Percentiles rank a stretch among this genome's conserved stretches.
These are phyloP conservation scores for Scolopax bukidnonensis DNA, from an alignment of 2,797 vertebrate species.

Conservation along the genomic window DNA sequence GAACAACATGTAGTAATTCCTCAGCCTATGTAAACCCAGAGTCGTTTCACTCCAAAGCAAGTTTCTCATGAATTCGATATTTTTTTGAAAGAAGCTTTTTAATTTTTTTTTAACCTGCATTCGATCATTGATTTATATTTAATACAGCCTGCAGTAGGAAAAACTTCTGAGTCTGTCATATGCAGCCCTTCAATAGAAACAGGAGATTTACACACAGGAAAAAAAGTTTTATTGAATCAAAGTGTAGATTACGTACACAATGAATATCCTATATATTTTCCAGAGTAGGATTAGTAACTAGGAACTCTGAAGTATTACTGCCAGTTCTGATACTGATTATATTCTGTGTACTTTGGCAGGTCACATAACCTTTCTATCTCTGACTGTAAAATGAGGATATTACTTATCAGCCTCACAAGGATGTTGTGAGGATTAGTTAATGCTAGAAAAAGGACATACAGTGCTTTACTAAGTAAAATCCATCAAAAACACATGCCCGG, in stretches of 20 bases:
- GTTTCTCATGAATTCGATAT: neutral
- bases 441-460: conserved; percentile 3
- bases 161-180: neutral
- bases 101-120: neutral
- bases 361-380: conserved; percentile 44
- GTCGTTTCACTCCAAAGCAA: neutral
- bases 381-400: conserved; percentile 51
- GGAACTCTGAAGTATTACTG: conserved; percentile 25
- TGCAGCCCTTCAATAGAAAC: neutral
- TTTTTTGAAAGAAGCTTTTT: neutral
- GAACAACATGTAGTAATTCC: neutral
- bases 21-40: neutral
- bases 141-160: neutral
- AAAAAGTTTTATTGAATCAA: conserved; percentile 33
- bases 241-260: neutral
- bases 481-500: conserved; percentile 57
- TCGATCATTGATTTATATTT: neutral
- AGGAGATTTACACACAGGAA: neutral
- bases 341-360: conserved; percentile 40
- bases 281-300: conserved; percentile 15
- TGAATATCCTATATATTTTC: conserved; percentile 37
- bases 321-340: conserved; percentile 36
- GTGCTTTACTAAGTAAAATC: conserved; percentile 46
- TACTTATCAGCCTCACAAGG: conserved; percentile 47
- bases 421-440: conserved; percentile 45